phyloP scores from a whole-genome alignment of 2,797 vertebrate species.

The Bufotes viridis region DNA sequence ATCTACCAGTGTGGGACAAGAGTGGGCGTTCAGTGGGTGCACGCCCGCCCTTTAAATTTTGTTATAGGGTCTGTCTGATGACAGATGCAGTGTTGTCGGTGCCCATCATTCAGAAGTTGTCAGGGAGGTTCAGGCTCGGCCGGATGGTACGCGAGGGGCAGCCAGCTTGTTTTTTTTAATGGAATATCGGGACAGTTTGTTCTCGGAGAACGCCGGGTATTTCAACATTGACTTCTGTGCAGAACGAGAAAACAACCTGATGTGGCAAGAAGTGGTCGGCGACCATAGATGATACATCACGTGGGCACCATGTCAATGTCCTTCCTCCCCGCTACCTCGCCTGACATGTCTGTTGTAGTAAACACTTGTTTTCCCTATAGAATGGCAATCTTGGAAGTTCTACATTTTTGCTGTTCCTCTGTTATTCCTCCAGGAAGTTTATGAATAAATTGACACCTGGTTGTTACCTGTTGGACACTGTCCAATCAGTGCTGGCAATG shows the following conservation, averaged over 20 bases:
- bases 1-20: background rate
- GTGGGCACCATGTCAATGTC: background rate
- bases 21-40: background rate
- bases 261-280: background rate
- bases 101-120: background rate
- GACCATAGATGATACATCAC: background rate
- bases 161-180: slow-evolving; percentile 11
- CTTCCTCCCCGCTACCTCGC: background rate
- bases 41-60: background rate
- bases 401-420: too few species aligned
- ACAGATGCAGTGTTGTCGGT: background rate
- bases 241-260: background rate
- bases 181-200: slow-evolving; percentile 10
- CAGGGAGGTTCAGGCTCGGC: background rate
- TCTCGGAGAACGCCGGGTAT: background rate
- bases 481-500: too few species aligned
- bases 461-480: too few species aligned
- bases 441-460: too few species aligned
- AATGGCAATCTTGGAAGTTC: too few species aligned
- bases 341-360: too few species aligned
- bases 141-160: background rate
- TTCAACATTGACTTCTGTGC: slow-evolving; percentile 6
- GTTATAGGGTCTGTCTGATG: background rate
- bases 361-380: too few species aligned
- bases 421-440: too few species aligned